Evolutionary conservation across 1,140 invertebrate species (phyloP), one percentile per base, ranked within the genome.

Genomic region (Brachionus angularis): DNA sequence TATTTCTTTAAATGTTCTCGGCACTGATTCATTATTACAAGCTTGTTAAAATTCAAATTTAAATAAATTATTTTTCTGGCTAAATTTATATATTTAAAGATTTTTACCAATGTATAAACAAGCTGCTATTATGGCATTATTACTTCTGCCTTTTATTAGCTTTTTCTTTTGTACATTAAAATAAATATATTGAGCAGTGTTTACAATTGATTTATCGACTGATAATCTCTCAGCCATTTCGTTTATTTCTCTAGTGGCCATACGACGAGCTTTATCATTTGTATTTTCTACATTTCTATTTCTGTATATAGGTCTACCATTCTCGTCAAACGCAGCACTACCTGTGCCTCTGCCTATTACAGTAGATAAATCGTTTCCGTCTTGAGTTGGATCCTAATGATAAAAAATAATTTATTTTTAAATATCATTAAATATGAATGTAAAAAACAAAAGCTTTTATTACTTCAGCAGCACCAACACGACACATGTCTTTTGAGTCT

Each of bases 1-100:
- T 53, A 61, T 76, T 86, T 86, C 85, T 95, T 87, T 99, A 79
- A 99, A 98, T 36, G 96, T 99, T 75, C 96, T 86, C 0, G 96
- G 96, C 0, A 98, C 96, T 12, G 93, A 92, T 82, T 98, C 96
- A 79, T 98, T 94, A 33, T 96, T 85, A 80, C 96, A 99, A 0
- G 96, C 94, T 74, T 99, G 98, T 78, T 99, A 99, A 5, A 99
- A 84, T 83, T 95, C 98, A 0, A 96, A 95, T 0, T 95, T 96
- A 0, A 76, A 98, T 98, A 0, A 96, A 95, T 82, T 98, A 95
- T 80, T 98, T 64, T 93, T 85, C 36, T 91, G 92, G 82, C 93
- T 94, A 10, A 96, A 81, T 78, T 93, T 93, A 82, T 95, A 93
- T 1, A 92, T 91, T 81, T 98, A 96, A 77, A 98, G 14, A 39